phyloP scores from a whole-genome alignment of 2,797 vertebrate genomes.

The Cheirogaleus major region DNA sequence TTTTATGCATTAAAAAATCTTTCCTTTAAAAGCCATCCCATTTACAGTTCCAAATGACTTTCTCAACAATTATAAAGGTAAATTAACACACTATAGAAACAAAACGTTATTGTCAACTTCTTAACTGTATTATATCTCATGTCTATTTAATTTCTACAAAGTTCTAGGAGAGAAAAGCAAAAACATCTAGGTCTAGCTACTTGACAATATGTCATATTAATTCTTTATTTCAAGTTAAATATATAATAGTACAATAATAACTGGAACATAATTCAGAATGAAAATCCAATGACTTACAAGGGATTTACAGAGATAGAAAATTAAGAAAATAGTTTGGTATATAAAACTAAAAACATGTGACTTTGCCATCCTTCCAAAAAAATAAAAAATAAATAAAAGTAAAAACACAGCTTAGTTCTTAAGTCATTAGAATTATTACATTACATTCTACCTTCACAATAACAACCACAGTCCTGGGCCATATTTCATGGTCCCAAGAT shows the following conservation, averaged over 20 bases:
- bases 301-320: not conserved
- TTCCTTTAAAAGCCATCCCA: not conserved
- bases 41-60: slow-evolving; percentile 7
- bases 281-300: not conserved
- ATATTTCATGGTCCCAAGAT: not conserved
- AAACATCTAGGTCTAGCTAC: not conserved
- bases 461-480: not conserved
- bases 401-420: not conserved
- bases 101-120: not conserved
- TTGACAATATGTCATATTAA: not conserved
- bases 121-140: not conserved
- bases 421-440: not conserved
- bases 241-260: slow-evolving; percentile 3
- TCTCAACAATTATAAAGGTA: not conserved
- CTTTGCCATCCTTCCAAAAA: too few species aligned
- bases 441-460: not conserved
- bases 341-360: not conserved
- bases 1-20: not conserved
- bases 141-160: slow-evolving; percentile 31
- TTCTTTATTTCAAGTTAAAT: not conserved
- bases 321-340: not conserved
- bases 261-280: not conserved
- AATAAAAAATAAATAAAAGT: too few species aligned
- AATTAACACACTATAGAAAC: not conserved
- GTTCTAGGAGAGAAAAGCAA: slow-evolving; percentile 8